These are phyloP conservation scores for Siniperca chuatsi DNA, from an alignment of 2,113 vertebrate species.

Conservation along the genomic window DNA sequence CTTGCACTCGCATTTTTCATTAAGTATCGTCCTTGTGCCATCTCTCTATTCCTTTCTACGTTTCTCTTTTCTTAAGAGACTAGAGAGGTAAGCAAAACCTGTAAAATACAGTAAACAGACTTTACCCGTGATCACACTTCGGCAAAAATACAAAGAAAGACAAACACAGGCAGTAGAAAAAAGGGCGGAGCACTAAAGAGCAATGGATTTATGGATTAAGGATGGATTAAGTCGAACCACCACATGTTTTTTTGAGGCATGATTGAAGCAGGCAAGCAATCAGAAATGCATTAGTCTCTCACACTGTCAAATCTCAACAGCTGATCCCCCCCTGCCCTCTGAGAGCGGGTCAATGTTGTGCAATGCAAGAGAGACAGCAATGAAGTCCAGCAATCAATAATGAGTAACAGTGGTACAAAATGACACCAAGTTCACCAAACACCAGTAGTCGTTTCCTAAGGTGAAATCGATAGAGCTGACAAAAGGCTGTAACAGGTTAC, in stretches of 20 bases:
- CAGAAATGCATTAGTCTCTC: conserved; percentile 52
- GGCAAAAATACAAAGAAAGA: neutral
- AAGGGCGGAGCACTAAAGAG: conserved; percentile 19
- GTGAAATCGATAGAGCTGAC: conserved; percentile 44
- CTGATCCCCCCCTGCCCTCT: conserved; percentile 67
- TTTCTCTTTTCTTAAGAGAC: neutral
- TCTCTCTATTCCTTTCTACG: neutral
- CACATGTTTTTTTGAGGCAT: conserved; percentile 56
- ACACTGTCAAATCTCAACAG: conserved; percentile 63
- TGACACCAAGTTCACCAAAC: conserved; percentile 9
- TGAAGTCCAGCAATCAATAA: conserved; percentile 33
- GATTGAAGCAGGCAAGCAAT: conserved; percentile 63
- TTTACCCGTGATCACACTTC: neutral
- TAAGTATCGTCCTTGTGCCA: neutral
- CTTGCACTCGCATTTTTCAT: neutral
- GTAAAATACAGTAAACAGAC: neutral
- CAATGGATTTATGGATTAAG: conserved; percentile 58
- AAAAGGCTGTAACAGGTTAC: conserved; percentile 19
- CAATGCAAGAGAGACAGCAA: conserved; percentile 1
- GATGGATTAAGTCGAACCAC: conserved; percentile 62
- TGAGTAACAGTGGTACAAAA: conserved; percentile 47
- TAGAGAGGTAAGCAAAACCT: neutral
- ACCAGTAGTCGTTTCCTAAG: conserved; percentile 1
- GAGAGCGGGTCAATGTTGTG: conserved; percentile 47
- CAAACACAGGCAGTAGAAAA: neutral